phyloP scores from a whole-genome alignment of 2,113 vertebrate genomes.

The Dendropsophus ebraccatus region DNA sequence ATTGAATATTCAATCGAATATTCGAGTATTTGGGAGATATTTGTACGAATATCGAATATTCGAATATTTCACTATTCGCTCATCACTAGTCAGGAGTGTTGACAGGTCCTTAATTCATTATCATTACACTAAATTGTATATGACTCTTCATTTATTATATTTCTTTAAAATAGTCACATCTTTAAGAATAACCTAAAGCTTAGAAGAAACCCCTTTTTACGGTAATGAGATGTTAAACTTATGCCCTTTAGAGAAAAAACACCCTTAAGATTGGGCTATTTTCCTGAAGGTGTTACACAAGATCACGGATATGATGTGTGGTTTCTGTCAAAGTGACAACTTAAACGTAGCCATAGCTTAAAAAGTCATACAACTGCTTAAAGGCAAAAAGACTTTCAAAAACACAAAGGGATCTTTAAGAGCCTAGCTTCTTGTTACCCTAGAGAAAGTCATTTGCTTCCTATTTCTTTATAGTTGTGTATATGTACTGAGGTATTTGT shows the following conservation, averaged over 20 bases:
- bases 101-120: too few relatives aligned
- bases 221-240: background rate
- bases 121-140: background rate
- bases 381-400: slow-evolving; percentile 13
- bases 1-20: too few relatives aligned
- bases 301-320: background rate
- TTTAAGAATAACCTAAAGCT: too few relatives aligned
- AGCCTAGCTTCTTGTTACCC: background rate
- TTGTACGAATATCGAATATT: too few relatives aligned
- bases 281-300: slow-evolving; percentile 11
- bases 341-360: slow-evolving; percentile 9
- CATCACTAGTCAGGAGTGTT: too few relatives aligned
- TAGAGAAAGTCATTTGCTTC: background rate
- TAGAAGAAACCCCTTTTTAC: too few relatives aligned
- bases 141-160: background rate
- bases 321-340: slow-evolving; percentile 32
- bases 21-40: too few relatives aligned
- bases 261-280: background rate
- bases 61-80: too few relatives aligned
- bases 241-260: background rate
- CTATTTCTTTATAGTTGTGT: background rate
- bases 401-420: slow-evolving; percentile 4
- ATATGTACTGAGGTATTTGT: background rate
- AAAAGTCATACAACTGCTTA: slow-evolving; percentile 10
- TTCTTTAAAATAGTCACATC: too few relatives aligned